Base-by-base conservation (phyloP, 2,888 invertebrate genomes). In the Tenthredo scrophulariae region DNA sequence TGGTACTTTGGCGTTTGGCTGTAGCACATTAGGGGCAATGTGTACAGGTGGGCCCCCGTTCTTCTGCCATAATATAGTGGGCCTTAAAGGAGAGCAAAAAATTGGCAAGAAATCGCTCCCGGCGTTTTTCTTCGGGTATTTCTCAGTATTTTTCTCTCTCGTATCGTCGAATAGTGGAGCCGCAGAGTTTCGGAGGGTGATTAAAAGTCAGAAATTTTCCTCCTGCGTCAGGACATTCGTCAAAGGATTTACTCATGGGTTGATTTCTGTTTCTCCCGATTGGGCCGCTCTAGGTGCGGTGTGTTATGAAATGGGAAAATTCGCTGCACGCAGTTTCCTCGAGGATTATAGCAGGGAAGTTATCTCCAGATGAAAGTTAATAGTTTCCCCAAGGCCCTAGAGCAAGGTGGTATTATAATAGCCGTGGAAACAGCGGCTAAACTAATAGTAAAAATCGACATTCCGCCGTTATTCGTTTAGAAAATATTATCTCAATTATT, bases 401-500 rank as follows among this genome's bases (percentile, higher is more conserved):
- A 54, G 77, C 33, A 37, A 74, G 43, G 54, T 15, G 46, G 18
- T 26, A 15, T 15, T 62, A 18, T 70, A 70, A 83, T 46, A 70
- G 43, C 67, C 83, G 83, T 70, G 83, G 46, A 83, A 83, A 83
- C 67, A 22, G 46, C 43, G 43, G 43, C 26, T 22, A 74, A 54
- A 26, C 54, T 58, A 65, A 90, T 91, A 87, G 89, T 88, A 91
- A 92, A 91, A 91, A 91, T 91, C 88, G 88, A 89, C 90, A 90
- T 91, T 90, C 91, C 91, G 87, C 77, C 89, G 86, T 89, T 87
- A 87, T 88, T 87, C 86, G 86, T 86, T 87, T 86, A 86, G 86
- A 88, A 89, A 91, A 91, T 89, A 92, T 91, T 91, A 92, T 91
- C 90, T 92, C 91, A 91, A 92, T 91, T 91, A 92, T 91, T 89